Conservation (phyloP, 2,888 invertebrate genomes). For the Oscheius sp. region DNA sequence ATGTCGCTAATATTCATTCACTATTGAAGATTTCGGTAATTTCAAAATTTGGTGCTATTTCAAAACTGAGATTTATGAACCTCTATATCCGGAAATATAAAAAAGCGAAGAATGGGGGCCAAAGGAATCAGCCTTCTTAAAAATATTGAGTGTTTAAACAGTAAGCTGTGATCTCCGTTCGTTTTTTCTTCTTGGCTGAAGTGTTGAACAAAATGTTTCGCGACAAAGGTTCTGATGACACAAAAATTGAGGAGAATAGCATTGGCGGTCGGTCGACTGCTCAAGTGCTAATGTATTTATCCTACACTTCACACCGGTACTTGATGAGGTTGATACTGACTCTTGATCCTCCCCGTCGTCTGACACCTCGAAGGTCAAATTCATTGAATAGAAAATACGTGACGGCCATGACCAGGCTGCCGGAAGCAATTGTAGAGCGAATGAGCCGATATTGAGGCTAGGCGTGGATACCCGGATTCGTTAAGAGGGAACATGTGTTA, state of each 20-base stretch:
- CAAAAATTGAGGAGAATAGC: conserved; percentile 3
- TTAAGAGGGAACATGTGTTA: conserved; percentile 3
- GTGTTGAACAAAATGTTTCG: no score
- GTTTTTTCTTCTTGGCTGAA: no score
- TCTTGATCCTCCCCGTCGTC: background rate
- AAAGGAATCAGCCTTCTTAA: no score
- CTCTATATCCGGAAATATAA: background rate
- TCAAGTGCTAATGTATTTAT: conserved; percentile 29
- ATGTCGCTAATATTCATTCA: conserved; percentile 24
- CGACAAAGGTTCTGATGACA: background rate
- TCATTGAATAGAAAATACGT: background rate
- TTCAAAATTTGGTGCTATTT: background rate
- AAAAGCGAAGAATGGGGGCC: no score
- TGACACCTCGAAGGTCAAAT: background rate
- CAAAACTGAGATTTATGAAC: background rate
- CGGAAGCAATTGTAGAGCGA: conserved; percentile 30
- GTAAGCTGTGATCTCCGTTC: no score
- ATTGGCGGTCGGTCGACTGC: background rate
- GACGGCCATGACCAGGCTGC: conserved; percentile 15
- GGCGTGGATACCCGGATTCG: conserved; percentile 21
- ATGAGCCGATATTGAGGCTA: conserved; percentile 31
- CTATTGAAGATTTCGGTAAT: no score
- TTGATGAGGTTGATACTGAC: conserved; percentile 18
- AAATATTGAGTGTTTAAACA: no score
- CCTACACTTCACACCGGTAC: conserved; percentile 27